Base-by-base conservation (phyloP, 2,113 vertebrate genomes). In the Ceyx melanurus region DNA sequence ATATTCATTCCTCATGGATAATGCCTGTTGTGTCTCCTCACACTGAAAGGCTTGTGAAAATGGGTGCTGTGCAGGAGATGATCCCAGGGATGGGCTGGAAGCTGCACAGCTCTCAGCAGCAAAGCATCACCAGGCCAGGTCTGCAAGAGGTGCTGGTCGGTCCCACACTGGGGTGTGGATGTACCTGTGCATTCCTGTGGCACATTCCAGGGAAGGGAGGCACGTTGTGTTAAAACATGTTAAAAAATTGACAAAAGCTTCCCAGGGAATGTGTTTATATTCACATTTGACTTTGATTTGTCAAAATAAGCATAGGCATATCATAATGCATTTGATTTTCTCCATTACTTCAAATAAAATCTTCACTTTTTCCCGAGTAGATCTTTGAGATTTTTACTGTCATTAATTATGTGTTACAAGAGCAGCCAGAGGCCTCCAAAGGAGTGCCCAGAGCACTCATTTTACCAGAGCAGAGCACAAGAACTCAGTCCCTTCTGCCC, bases 391-490 rank as follows among this genome's bases (percentile, higher is more conserved):
- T 68, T 94, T 95, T 93, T 93, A 96, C 92, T 86, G 13, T 58
- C 35, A 45, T 83, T 81, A 85, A 66, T 95, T 81, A 74, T 19
- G 45, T 89, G 86, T 86, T 78, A 92, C 71, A 86, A 75, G 54
- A 96, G 86, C 89, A 92, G 91, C 87, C 89, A 86, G 79, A 92
- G 91, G 82, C 80, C 83, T 90, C 86, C 82, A 71, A 60, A 79
- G 76, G 79, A 83, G 85, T 74, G 80, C 82, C 70, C 64, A 57
- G 22, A 46, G 42, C 57, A 46, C 35, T 35, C 35, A 45, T 43
- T 65, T 86, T 88, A 75, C 16, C 57, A 76, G n/a, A 64, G 35
- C n/a, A 3, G 2, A 83, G 21, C 9, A 45, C 33, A 85, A 82
- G 29, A 66, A 72, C 57, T 81, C 53, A 50, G 58, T 60, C 58